Conservation (phyloP, 2,797 vertebrate genomes). For the Diceros bicornis region DNA sequence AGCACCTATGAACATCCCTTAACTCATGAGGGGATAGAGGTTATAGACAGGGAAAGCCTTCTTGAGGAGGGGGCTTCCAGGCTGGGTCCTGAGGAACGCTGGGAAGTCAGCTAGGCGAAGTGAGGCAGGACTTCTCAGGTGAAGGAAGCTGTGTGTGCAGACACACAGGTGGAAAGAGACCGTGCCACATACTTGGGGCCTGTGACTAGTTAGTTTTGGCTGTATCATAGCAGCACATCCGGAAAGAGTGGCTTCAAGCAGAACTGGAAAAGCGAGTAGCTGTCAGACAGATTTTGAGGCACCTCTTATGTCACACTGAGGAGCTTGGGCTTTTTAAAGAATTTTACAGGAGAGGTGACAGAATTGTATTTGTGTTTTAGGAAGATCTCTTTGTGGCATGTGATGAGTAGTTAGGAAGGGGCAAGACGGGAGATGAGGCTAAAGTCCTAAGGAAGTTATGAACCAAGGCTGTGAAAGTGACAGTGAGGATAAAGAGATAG, state of each 20-base stretch:
- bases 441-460: neutral
- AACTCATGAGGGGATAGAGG: neutral
- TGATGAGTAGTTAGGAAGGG: neutral
- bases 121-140: neutral
- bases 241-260: neutral
- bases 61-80: neutral
- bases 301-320: neutral
- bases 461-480: neutral
- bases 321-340: conserved; percentile 26
- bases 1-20: neutral
- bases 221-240: neutral
- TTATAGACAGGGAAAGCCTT: neutral
- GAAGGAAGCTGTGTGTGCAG: neutral
- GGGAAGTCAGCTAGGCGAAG: neutral
- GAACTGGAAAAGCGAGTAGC: neutral
- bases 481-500: neutral
- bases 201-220: neutral
- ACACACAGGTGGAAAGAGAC: neutral
- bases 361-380: neutral
- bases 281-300: neutral
- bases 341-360: neutral
- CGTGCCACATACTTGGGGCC: neutral
- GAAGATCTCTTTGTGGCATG: neutral
- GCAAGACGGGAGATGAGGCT: neutral
- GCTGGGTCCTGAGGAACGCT: neutral